phyloP scores from a whole-genome alignment of 2,113 vertebrate genomes.

The Corvus hawaiiensis region DNA sequence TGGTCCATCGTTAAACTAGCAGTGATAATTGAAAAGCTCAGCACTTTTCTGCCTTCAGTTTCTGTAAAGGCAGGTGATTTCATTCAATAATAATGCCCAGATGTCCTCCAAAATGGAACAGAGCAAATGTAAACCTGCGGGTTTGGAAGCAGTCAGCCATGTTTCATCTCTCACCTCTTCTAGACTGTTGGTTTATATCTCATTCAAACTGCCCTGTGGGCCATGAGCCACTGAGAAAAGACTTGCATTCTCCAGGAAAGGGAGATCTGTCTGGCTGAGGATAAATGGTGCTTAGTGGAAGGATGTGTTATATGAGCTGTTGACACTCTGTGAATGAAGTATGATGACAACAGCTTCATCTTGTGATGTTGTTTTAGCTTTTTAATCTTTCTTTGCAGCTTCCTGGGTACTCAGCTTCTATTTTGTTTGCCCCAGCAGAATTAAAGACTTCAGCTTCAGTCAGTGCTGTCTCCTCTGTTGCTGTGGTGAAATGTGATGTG shows the following conservation, averaged over 20 bases:
- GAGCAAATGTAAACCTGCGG: background rate
- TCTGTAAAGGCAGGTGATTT: background rate
- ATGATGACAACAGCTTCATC: background rate
- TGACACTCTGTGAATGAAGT: background rate
- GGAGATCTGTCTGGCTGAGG: background rate
- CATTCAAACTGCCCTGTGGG: background rate
- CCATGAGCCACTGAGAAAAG: background rate
- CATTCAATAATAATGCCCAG: background rate
- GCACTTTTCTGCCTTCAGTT: background rate
- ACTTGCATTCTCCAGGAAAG: background rate
- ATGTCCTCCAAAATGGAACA: background rate
- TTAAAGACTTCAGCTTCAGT: background rate
- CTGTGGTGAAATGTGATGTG: background rate
- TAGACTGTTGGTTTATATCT: background rate
- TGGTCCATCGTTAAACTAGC: background rate
- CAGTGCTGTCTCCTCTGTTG: background rate
- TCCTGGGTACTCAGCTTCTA: background rate
- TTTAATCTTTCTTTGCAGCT: background rate
- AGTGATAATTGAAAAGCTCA: background rate
- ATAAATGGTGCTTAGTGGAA: background rate
- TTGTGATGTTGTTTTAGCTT: background rate
- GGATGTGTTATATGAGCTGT: background rate
- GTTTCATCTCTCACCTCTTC: background rate
- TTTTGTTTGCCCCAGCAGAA: background rate
- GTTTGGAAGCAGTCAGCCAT: background rate